Percentiles rank a stretch among this genome's conserved stretches.
These are phyloP conservation scores for Misgurnus anguillicaudatus DNA, from an alignment of 2,113 vertebrate species.

Conservation along the genomic window DNA sequence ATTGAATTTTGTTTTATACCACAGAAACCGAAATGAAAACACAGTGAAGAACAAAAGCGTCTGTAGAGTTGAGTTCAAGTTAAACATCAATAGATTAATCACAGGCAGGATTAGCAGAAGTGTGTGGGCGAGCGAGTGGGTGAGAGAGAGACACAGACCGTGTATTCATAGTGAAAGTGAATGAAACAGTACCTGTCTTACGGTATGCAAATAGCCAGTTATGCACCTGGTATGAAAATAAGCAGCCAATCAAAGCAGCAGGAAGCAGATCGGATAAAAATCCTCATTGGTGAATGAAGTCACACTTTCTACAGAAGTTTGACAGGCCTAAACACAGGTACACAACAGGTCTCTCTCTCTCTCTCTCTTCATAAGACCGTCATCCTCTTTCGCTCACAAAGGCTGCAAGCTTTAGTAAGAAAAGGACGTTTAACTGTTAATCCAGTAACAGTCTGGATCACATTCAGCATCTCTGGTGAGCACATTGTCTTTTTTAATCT, in stretches of 20 bases:
- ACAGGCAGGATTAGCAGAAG: neutral
- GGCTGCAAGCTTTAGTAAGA: neutral
- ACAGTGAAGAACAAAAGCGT: neutral
- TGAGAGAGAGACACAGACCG: slow-evolving; percentile 21
- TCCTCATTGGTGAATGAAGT: slow-evolving; percentile 42
- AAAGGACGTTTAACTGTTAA: slow-evolving; percentile 1
- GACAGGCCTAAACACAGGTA: slow-evolving; percentile 34
- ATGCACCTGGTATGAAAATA: slow-evolving; percentile 41
- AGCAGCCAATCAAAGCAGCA: slow-evolving; percentile 50
- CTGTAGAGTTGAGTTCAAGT: neutral
- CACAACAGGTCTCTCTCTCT: slow-evolving; percentile 7
- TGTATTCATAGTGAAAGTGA: slow-evolving; percentile 25
- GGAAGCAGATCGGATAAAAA: slow-evolving; percentile 46
- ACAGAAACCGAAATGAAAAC: neutral
- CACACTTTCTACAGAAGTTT: slow-evolving; percentile 20
- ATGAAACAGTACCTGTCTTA: slow-evolving; percentile 27
- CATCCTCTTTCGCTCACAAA: neutral
- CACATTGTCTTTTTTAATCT: neutral
- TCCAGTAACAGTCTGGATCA: slow-evolving; percentile 30
- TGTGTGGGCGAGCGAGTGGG: slow-evolving; percentile 17
- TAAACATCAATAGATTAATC: slow-evolving; percentile 34
- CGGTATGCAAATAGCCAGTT: slow-evolving; percentile 41
- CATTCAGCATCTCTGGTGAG: slow-evolving; percentile 49
- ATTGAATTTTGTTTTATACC: too few relatives aligned
- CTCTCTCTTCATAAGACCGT: neutral